Evolutionary conservation across 2,888 invertebrate genomes (phyloP).

Genomic region (Lomographa bimaculata): DNA sequence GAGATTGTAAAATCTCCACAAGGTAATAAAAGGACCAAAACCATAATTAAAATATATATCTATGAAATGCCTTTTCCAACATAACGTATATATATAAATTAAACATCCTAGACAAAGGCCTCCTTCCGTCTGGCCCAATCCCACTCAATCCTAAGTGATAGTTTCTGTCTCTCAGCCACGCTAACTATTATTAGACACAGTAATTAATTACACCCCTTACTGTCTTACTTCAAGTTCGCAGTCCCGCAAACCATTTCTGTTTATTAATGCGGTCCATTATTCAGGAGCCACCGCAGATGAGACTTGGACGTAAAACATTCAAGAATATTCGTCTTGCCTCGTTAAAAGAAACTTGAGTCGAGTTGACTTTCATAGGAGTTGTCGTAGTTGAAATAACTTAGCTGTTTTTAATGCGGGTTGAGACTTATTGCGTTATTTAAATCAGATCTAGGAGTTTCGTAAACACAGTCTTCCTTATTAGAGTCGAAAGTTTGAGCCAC

Average conservation of each 20-base stretch:
- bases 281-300: slow-evolving; percentile 74
- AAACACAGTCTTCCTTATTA: too few species aligned
- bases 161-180: slow-evolving; percentile 54
- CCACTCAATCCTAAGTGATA: slow-evolving; percentile 60
- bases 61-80: not conserved
- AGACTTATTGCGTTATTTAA: slow-evolving; percentile 1
- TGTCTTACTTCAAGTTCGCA: slow-evolving; percentile 53
- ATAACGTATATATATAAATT: slow-evolving; percentile 26
- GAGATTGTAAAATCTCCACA: too few species aligned
- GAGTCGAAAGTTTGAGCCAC: too few species aligned
- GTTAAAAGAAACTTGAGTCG: slow-evolving; percentile 65
- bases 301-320: slow-evolving; percentile 67
- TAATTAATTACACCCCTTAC: slow-evolving; percentile 64
- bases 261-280: slow-evolving; percentile 78
- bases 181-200: slow-evolving; percentile 50
- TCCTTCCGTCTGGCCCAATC: slow-evolving; percentile 38
- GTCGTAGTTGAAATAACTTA: slow-evolving; percentile 14
- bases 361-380: slow-evolving; percentile 53
- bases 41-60: not conserved
- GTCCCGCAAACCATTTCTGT: slow-evolving; percentile 62
- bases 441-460: too few species aligned
- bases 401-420: slow-evolving; percentile 12
- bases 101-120: slow-evolving; percentile 27
- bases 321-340: slow-evolving; percentile 63
- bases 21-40: too few species aligned